Evolutionary conservation across 2,888 invertebrate genomes (phyloP), one percentile per base, ranked within the genome.

Genomic region (Sesia bembeciformis): DNA sequence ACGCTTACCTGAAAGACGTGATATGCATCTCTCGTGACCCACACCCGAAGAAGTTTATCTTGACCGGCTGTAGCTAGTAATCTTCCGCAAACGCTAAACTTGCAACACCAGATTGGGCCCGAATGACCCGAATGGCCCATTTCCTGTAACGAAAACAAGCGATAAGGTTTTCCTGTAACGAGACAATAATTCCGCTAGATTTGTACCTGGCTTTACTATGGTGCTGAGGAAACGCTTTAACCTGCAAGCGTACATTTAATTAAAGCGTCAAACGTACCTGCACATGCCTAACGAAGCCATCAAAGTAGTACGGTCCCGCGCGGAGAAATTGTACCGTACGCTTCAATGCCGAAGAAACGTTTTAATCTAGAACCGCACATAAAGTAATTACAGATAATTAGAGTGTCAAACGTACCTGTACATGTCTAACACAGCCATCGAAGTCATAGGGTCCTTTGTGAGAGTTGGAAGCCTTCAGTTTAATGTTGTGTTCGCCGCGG

Each of bases 61-160:
- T 99, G 98, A 0, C 99, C 99, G 54, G 98, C 99, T 0, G 98
- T 98, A 40, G 99, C 99, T 68, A 99, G 85, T 59, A 99, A 90
- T 7, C 98, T 91, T 0, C 98, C 98, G 87, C 98, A 99, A 56
- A 95, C 95, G 55, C 98, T 98, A 83, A 98, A 99, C 86, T 98
- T 98, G 95, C 99, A 98, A 74, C 98, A 98, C 99, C 99, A 99
- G 65, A 99, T 97, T 1, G 99, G 97, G 51, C 98, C 97, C 6
- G 93, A 92, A 79, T 98, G 97, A 56, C 94, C 96, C 1, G 94
- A 93, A 57, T 93, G 93, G 66, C 97, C 90, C 72, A 96, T 95
- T 91, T 92, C 23, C 23, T 23, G 23, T 23, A 72, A 57, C 41
- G 3, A 51, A 3, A 53, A 4, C 5, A 23, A n/a, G n/a, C 39